phyloP scores from a whole-genome alignment of 2,888 invertebrate genomes.

The Melikaiella ostensackeni region DNA sequence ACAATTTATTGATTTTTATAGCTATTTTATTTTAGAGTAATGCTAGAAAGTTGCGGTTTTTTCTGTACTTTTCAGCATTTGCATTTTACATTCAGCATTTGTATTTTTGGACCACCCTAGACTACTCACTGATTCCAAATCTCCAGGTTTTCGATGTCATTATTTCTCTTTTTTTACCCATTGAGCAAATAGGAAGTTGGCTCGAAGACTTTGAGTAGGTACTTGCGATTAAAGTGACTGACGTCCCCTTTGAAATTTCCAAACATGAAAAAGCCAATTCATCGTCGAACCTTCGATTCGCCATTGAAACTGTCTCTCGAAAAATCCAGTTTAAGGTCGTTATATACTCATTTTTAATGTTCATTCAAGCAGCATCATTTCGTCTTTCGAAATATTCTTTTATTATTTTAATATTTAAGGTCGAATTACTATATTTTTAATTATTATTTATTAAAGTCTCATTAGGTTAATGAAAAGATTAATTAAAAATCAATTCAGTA shows the following conservation, averaged over 20 bases:
- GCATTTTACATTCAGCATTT: too few species aligned
- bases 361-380: background rate
- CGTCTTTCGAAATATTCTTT: background rate
- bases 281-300: slow-evolving; percentile 17
- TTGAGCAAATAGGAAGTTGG: background rate
- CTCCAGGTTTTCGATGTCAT: background rate
- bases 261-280: background rate
- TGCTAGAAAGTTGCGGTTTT: too few species aligned
- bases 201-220: background rate
- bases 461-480: background rate
- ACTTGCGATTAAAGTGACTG: background rate
- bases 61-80: too few species aligned
- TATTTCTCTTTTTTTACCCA: background rate
- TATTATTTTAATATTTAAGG: too few species aligned
- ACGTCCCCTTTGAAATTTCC: background rate
- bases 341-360: background rate
- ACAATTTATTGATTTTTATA: too few species aligned
- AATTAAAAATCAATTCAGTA: background rate
- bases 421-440: background rate
- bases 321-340: slow-evolving; percentile 3
- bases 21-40: too few species aligned
- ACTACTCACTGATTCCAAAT: background rate
- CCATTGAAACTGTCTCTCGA: slow-evolving; percentile 22
- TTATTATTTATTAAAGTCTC: background rate
- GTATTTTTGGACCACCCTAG: too few species aligned